Conservation (phyloP, 2,113 vertebrate species). For the Entomyzon cyanotis region DNA sequence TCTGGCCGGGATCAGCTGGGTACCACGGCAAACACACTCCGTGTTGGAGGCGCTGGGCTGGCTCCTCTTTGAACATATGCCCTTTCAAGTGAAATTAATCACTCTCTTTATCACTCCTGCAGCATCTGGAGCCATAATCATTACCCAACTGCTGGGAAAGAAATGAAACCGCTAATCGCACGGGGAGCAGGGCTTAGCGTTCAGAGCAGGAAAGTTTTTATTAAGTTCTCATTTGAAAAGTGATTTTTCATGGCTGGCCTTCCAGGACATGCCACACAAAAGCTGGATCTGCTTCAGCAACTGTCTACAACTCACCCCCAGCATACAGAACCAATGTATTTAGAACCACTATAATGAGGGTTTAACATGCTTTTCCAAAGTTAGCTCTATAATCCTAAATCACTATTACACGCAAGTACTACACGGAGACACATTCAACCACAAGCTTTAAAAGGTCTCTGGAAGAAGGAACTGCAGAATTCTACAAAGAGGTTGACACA, state of each 20-base stretch:
- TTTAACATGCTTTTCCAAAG: slow-evolving; percentile 26
- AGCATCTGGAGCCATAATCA: slow-evolving; percentile 86
- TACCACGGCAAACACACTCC: slow-evolving; percentile 48
- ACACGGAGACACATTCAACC: not conserved
- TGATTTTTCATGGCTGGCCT: slow-evolving; percentile 72
- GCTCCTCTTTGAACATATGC: slow-evolving; percentile 85
- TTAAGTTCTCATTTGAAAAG: slow-evolving; percentile 80
- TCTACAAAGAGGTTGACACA: not conserved
- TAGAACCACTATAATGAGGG: not conserved
- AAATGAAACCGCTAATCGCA: slow-evolving; percentile 91
- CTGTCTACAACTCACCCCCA: not conserved
- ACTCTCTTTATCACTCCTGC: slow-evolving; percentile 91
- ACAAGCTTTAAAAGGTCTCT: not conserved
- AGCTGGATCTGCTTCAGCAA: not conserved
- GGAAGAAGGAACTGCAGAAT: not conserved
- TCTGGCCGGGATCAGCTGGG: slow-evolving; percentile 46
- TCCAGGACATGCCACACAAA: slow-evolving; percentile 45
- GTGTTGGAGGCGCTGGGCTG: slow-evolving; percentile 61
- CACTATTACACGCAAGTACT: not conserved
- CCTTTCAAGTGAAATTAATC: slow-evolving; percentile 95
- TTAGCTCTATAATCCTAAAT: slow-evolving; percentile 2
- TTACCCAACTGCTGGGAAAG: slow-evolving; percentile 91
- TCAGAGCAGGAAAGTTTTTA: slow-evolving; percentile 77
- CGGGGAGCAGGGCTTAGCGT: slow-evolving; percentile 73
- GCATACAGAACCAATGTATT: not conserved